Conservation (phyloP, 2,888 invertebrate genomes). For the Coenonympha glycerion region DNA sequence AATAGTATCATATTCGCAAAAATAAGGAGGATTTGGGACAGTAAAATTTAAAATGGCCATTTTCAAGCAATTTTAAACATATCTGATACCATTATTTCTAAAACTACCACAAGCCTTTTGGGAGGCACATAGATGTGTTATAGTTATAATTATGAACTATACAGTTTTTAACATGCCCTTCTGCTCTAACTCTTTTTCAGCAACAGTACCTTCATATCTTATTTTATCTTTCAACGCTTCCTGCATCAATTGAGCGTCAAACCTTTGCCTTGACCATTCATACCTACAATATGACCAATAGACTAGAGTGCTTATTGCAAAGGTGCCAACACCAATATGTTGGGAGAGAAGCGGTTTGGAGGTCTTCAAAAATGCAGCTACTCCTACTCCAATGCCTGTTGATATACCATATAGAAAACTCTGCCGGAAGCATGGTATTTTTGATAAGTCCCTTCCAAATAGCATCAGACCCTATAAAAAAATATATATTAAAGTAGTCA, state of each 20-base stretch:
- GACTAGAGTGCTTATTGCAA: slow-evolving; percentile 77
- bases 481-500: neutral
- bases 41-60: too few relatives aligned
- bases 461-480: slow-evolving; percentile 73
- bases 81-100: too few relatives aligned
- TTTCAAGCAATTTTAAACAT: too few relatives aligned
- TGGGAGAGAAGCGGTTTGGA: slow-evolving; percentile 79
- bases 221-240: slow-evolving; percentile 78
- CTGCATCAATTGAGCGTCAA: slow-evolving; percentile 79
- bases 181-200: slow-evolving; percentile 66
- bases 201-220: slow-evolving; percentile 78
- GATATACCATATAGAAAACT: slow-evolving; percentile 84
- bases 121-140: too few relatives aligned
- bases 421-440: slow-evolving; percentile 87
- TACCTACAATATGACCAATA: slow-evolving; percentile 85
- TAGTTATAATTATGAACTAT: slow-evolving; percentile 11
- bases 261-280: slow-evolving; percentile 79
- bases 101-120: too few relatives aligned
- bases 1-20: too few relatives aligned
- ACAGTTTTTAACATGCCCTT: slow-evolving; percentile 61
- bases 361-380: slow-evolving; percentile 83
- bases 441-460: slow-evolving; percentile 82
- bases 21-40: too few relatives aligned
- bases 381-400: slow-evolving; percentile 80
- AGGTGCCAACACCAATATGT: slow-evolving; percentile 80